Conservation (phyloP, 1,140 invertebrate species). For the Trichogramma pretiosum region DNA sequence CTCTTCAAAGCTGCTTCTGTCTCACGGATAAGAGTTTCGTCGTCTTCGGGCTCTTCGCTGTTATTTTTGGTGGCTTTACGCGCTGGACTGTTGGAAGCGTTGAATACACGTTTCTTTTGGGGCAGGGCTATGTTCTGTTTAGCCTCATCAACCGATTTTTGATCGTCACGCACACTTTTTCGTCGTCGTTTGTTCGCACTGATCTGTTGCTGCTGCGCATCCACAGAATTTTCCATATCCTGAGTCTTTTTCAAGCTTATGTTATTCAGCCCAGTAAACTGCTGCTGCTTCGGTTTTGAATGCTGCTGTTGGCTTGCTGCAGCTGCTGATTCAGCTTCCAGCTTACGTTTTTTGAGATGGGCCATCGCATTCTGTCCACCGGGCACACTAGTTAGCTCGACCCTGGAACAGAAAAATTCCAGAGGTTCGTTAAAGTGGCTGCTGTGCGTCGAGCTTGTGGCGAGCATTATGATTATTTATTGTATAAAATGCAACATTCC, state of each 20-base stretch:
- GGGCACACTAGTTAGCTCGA: conserved; percentile 46
- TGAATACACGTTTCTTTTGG: conserved; percentile 54
- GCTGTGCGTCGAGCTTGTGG: conserved; percentile 8
- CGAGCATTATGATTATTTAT: conserved; percentile 2
- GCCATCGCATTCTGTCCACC: conserved; percentile 47
- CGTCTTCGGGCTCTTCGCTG: conserved; percentile 51
- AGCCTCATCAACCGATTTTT: conserved; percentile 38
- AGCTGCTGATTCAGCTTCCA: conserved; percentile 42
- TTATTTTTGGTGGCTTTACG: conserved; percentile 43
- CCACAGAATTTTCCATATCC: neutral
- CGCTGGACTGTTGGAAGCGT: conserved; percentile 41
- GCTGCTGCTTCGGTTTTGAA: conserved; percentile 19
- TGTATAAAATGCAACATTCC: too few species aligned
- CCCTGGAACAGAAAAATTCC: conserved; percentile 48
- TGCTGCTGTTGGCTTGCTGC: conserved; percentile 36
- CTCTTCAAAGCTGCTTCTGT: conserved; percentile 77
- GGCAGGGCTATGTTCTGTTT: conserved; percentile 43
- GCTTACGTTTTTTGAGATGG: conserved; percentile 52
- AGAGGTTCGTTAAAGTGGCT: conserved; percentile 34
- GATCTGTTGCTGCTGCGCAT: neutral
- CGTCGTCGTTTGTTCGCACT: conserved; percentile 41
- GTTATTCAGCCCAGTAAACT: conserved; percentile 21
- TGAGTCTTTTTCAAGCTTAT: conserved; percentile 28
- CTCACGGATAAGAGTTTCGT: conserved; percentile 73
- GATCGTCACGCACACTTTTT: conserved; percentile 43